Evolutionary conservation across 2,113 vertebrate species (phyloP).

Genomic region (Nannospalax galili): DNA sequence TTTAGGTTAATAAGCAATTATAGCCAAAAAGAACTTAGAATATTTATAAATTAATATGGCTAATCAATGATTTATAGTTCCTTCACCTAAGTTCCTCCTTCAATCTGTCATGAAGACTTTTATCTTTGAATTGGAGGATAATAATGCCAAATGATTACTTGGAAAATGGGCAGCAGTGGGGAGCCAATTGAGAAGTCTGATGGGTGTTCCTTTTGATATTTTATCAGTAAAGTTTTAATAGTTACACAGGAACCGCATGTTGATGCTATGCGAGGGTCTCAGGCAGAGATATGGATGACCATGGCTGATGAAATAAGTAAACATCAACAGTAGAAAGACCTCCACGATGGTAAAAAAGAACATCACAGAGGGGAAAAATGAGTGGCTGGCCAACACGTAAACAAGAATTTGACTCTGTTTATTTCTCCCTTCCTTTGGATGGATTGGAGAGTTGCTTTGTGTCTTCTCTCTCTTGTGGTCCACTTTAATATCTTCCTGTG

Average conservation of each 20-base stretch:
- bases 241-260: constrained; percentile 72
- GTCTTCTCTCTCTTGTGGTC: constrained; percentile 49
- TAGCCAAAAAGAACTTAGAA: background rate
- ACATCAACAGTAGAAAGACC: constrained; percentile 71
- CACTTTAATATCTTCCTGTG: constrained; percentile 72
- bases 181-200: constrained; percentile 15
- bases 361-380: constrained; percentile 68
- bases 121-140: constrained; percentile 59
- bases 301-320: constrained; percentile 71
- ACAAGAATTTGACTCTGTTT: constrained; percentile 78
- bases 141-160: constrained; percentile 54
- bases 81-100: constrained; percentile 44
- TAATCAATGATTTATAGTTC: constrained; percentile 64
- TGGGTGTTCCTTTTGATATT: constrained; percentile 73
- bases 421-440: constrained; percentile 73
- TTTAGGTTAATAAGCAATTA: constrained; percentile 46
- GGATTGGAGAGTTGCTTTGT: constrained; percentile 65
- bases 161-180: constrained; percentile 15
- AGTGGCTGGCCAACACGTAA: constrained; percentile 66
- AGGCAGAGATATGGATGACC: constrained; percentile 73
- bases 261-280: constrained; percentile 67
- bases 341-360: constrained; percentile 73
- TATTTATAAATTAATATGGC: constrained; percentile 44
- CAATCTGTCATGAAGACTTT: constrained; percentile 50
- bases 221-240: constrained; percentile 77